These are phyloP conservation scores for Notechis scutatus DNA, from an alignment of 2,113 vertebrate genomes.

Conservation along the genomic window DNA sequence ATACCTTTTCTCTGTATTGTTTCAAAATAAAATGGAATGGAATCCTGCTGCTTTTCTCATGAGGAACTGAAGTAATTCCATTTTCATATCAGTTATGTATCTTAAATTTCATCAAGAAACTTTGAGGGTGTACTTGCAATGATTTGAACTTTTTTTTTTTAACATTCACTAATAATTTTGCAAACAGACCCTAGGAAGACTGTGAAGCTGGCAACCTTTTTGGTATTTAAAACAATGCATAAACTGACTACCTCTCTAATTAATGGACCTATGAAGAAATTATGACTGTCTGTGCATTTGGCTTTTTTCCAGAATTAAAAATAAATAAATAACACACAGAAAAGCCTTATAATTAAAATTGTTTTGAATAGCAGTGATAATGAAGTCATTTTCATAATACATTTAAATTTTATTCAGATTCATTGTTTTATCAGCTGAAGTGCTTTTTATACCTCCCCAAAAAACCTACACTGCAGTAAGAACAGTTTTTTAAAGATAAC, in stretches of 20 bases:
- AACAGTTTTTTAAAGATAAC: conserved; percentile 13
- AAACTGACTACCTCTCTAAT: background rate
- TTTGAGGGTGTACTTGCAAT: background rate
- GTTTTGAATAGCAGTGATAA: background rate
- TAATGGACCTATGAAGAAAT: background rate
- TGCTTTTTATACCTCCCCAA: background rate
- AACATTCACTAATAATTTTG: background rate
- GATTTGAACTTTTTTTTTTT: background rate
- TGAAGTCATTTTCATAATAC: conserved; percentile 2
- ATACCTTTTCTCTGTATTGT: background rate
- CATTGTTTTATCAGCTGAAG: background rate
- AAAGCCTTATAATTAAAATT: background rate
- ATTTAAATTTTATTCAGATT: background rate
- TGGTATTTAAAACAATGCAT: background rate
- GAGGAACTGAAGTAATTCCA: background rate
- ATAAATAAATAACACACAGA: background rate
- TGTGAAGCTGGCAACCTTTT: background rate
- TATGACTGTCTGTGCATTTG: background rate
- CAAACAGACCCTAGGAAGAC: background rate
- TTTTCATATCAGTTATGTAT: background rate
- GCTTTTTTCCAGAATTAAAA: background rate
- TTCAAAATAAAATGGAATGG: background rate
- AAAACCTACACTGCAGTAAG: background rate
- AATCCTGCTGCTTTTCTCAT: background rate
- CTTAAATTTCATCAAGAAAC: background rate